phyloP scores from a whole-genome alignment of 2,113 vertebrate species.

The Bettongia penicillata region DNA sequence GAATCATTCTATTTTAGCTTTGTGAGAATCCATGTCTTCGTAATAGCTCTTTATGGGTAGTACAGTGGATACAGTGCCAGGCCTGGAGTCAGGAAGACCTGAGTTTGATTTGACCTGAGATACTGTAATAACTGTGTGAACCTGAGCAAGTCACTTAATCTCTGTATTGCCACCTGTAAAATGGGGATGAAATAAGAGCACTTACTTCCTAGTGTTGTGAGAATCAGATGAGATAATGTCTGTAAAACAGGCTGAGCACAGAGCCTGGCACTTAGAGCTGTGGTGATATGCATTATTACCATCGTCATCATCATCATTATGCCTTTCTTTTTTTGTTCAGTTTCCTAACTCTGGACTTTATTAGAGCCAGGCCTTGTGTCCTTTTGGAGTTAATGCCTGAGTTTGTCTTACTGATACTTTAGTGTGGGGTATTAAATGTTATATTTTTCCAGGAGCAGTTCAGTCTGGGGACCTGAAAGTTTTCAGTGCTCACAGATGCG shows the following conservation, averaged over 20 bases:
- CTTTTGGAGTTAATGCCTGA: not conserved
- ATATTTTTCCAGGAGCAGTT: not conserved
- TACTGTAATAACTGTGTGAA: not conserved
- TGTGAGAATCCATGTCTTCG: not conserved
- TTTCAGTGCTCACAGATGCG: not conserved
- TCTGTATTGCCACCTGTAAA: not conserved
- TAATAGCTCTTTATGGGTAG: not conserved
- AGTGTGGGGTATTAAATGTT: not conserved
- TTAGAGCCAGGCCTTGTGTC: not conserved
- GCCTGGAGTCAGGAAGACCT: not conserved
- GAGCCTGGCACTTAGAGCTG: not conserved
- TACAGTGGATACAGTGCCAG: not conserved
- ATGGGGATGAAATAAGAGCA: not conserved
- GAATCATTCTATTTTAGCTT: not conserved
- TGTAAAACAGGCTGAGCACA: not conserved
- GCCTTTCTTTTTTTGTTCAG: not conserved
- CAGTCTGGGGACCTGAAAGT: not conserved
- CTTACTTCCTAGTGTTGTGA: not conserved
- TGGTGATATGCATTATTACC: not conserved
- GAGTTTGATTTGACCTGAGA: not conserved
- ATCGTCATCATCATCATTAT: not conserved
- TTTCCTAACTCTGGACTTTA: not conserved
- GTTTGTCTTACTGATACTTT: not conserved
- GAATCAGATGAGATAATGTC: not conserved
- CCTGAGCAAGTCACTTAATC: not conserved